A percentile compares a stretch with the other conserved stretches of the same genome.
phyloP scores from a whole-genome alignment of 2,888 invertebrate species.

The Ophioninae sp. region DNA sequence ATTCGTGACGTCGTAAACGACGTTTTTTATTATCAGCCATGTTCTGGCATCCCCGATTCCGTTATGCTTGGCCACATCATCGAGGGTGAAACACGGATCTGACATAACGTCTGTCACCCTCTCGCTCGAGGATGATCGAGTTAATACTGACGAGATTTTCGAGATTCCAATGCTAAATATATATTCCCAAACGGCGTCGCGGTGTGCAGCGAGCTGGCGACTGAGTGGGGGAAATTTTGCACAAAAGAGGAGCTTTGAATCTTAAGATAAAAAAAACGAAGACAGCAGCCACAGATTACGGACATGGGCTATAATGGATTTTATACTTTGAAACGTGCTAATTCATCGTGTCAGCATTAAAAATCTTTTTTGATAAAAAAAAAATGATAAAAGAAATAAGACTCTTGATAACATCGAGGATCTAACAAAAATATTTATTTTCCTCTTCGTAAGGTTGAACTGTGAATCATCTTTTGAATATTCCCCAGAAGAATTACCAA shows the following conservation, averaged over 20 bases:
- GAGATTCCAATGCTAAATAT: slow-evolving; percentile 17
- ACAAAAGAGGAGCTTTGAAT: background rate
- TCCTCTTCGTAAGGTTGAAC: background rate
- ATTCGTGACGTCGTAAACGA: slow-evolving; percentile 87
- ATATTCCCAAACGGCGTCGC: slow-evolving; percentile 8
- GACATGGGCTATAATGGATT: slow-evolving; percentile 4
- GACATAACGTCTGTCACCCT: slow-evolving; percentile 44
- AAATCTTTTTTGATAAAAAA: background rate
- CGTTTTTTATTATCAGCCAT: slow-evolving; percentile 86
- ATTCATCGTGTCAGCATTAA: background rate
- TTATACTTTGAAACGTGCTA: background rate
- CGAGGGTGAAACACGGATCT: slow-evolving; percentile 68
- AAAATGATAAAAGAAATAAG: background rate
- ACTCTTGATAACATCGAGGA: background rate
- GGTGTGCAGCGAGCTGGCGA: background rate
- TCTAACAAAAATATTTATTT: background rate
- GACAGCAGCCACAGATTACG: background rate
- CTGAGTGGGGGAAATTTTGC: slow-evolving; percentile 1
- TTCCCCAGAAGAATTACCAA: background rate
- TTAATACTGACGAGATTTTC: slow-evolving; percentile 24
- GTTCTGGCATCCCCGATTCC: slow-evolving; percentile 83
- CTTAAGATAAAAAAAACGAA: background rate
- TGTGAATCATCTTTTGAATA: background rate
- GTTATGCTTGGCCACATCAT: slow-evolving; percentile 84
- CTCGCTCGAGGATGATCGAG: background rate